Percentiles rank a stretch among this genome's conserved stretches.
These are phyloP conservation scores for Arion vulgaris DNA, from an alignment of 1,140 invertebrate species.

Conservation along the genomic window DNA sequence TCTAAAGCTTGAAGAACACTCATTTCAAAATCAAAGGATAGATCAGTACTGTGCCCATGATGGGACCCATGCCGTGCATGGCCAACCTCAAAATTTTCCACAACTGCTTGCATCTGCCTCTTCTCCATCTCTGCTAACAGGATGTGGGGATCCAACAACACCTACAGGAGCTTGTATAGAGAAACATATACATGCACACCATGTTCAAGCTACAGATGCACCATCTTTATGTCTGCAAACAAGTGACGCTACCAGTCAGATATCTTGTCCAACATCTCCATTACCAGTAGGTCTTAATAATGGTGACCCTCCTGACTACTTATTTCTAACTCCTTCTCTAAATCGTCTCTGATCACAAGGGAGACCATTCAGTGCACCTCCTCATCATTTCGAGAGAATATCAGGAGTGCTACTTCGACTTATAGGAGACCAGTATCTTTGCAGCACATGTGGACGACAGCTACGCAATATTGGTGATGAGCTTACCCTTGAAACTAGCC, in stretches of 20 bases:
- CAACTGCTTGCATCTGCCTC: slow-evolving; percentile 19
- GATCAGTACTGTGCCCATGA: neutral
- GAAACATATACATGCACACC: slow-evolving; percentile 26
- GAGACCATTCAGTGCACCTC: neutral
- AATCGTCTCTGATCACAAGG: neutral
- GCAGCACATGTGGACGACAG: neutral
- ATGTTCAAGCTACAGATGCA: slow-evolving; percentile 13
- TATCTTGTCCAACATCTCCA: neutral
- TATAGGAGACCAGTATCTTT: neutral
- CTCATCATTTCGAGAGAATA: slow-evolving; percentile 1
- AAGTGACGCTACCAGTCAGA: neutral
- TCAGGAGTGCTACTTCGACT: neutral
- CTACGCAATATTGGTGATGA: neutral
- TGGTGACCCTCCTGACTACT: neutral
- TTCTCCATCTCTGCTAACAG: slow-evolving; percentile 29
- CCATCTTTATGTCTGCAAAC: neutral
- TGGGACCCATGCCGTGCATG: neutral
- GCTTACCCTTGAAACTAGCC: neutral
- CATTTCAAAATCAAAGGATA: neutral
- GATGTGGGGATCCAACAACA: slow-evolving; percentile 19
- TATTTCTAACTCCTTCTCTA: neutral
- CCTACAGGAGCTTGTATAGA: slow-evolving; percentile 8
- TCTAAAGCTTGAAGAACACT: neutral
- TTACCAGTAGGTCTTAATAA: neutral
- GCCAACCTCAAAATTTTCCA: neutral